Evolutionary conservation across 2,797 vertebrate species (phyloP).

Genomic region (Sebastes trivittatus): DNA sequence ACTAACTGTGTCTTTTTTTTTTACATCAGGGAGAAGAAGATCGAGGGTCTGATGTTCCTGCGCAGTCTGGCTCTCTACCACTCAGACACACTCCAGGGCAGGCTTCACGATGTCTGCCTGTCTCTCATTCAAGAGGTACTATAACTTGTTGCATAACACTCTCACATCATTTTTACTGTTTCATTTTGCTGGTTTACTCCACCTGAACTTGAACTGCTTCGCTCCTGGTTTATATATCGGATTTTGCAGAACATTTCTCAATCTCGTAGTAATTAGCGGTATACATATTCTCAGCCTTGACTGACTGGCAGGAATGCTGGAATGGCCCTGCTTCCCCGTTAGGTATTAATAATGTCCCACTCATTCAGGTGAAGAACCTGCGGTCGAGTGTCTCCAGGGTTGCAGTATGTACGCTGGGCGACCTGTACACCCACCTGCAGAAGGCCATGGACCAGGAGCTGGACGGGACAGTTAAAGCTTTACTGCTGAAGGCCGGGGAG

Average conservation of each 20-base stretch:
- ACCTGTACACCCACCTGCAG: constrained; percentile 90
- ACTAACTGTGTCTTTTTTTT: background rate
- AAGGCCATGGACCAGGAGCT: constrained; percentile 96
- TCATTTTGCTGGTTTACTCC: background rate
- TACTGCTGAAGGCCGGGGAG: constrained; percentile 93
- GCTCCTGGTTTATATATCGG: background rate
- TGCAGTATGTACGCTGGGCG: constrained; percentile 90
- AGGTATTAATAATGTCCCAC: background rate
- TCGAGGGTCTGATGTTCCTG: constrained; percentile 88
- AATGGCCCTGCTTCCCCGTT: background rate
- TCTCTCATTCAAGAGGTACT: constrained; percentile 91
- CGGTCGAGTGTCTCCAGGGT: constrained; percentile 93
- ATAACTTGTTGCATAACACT: constrained; percentile 1
- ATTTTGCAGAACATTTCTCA: background rate
- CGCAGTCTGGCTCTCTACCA: constrained; percentile 90
- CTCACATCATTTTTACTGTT: background rate
- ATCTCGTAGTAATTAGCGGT: background rate
- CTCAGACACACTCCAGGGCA: constrained; percentile 80
- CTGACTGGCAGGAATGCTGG: background rate
- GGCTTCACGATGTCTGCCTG: constrained; percentile 90
- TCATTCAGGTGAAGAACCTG: constrained; percentile 92
- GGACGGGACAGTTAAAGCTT: constrained; percentile 88
- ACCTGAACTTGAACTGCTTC: background rate
- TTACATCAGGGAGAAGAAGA: constrained; percentile 92
- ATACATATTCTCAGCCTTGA: background rate